Conservation (phyloP, 2,113 vertebrate genomes). For the Ciconia maguari region DNA sequence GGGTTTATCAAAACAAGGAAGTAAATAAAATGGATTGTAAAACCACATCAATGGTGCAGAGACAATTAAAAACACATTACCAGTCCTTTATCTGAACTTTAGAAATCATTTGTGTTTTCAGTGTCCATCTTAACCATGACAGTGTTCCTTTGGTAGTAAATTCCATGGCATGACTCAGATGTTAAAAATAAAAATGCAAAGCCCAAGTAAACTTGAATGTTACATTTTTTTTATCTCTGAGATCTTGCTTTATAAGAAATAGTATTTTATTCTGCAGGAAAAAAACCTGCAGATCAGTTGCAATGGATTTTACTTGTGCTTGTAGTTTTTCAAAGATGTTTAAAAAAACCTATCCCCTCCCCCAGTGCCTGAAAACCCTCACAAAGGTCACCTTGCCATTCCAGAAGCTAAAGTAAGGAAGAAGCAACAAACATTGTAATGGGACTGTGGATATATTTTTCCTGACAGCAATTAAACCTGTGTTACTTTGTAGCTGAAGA, state of each 20-base stretch:
- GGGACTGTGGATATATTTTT: neutral
- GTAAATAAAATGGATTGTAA: neutral
- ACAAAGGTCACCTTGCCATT: neutral
- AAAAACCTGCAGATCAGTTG: neutral
- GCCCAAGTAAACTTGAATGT: neutral
- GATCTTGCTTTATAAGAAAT: neutral
- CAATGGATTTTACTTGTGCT: neutral
- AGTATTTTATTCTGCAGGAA: neutral
- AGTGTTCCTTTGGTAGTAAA: neutral
- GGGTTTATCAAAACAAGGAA: neutral
- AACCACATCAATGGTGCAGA: neutral
- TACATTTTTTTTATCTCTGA: neutral
- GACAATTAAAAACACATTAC: neutral
- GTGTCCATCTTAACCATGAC: neutral
- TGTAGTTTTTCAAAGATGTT: neutral
- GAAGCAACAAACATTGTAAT: neutral
- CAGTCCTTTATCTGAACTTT: neutral
- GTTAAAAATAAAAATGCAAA: neutral
- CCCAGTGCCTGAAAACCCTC: accelerated
- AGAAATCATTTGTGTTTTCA: neutral
- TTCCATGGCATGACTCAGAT: neutral
- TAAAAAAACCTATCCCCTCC: neutral
- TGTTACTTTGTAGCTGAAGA: neutral
- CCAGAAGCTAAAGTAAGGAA: neutral
- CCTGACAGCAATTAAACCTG: neutral